These are phyloP conservation scores for Brachyhypopomus gauderio DNA, from an alignment of 2,113 vertebrate genomes.

Conservation along the genomic window DNA sequence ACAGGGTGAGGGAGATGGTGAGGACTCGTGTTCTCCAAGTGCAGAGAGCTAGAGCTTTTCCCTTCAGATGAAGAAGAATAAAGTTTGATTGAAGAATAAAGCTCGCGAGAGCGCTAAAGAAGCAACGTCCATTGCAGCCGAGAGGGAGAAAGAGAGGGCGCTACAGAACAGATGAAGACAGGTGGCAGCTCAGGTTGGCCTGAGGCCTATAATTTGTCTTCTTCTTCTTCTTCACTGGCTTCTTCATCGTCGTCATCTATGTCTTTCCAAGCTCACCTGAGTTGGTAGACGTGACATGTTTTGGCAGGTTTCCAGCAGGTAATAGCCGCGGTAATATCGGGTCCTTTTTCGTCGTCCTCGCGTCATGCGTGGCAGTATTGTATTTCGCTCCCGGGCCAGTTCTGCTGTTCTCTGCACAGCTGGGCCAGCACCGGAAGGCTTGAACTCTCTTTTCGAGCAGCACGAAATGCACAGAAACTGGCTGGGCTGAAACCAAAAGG, in stretches of 20 bases:
- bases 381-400: not conserved
- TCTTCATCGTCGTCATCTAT: not conserved
- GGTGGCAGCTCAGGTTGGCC: not conserved
- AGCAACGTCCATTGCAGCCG: not conserved
- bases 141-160: not conserved
- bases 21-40: slow-evolving; percentile 24
- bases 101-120: not conserved
- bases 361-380: not conserved
- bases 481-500: not conserved
- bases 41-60: not conserved
- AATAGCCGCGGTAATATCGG: not conserved
- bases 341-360: not conserved
- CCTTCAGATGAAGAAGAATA: not conserved
- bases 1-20: slow-evolving; percentile 53
- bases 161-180: not conserved
- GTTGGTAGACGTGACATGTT: not conserved
- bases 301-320: not conserved
- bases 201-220: not conserved
- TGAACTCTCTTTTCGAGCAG: not conserved
- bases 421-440: too few relatives aligned
- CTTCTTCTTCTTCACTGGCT: not conserved
- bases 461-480: not conserved
- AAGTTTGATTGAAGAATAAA: slow-evolving; percentile 4
- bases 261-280: not conserved
- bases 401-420: not conserved